phyloP scores from a whole-genome alignment of 2,113 vertebrate genomes.

The Oceanites oceanicus region DNA sequence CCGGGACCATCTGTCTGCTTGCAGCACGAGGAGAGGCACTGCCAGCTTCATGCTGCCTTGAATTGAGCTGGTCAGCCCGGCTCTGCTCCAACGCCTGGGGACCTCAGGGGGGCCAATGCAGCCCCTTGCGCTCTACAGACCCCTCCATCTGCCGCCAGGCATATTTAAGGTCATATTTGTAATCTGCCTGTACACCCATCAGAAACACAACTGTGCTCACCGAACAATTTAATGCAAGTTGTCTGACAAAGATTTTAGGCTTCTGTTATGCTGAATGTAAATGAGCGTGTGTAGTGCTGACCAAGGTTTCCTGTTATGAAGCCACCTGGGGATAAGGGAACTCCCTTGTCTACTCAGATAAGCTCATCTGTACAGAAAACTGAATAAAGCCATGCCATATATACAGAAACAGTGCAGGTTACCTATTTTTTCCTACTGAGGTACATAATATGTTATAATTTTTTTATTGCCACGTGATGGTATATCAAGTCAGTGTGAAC shows the following conservation, averaged over 20 bases:
- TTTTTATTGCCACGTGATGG: neutral
- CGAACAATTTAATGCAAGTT: neutral
- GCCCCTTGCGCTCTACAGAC: neutral
- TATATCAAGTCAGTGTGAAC: neutral
- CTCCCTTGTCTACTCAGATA: neutral
- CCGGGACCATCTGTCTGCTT: neutral
- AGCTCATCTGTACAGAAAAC: neutral
- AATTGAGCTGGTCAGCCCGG: neutral
- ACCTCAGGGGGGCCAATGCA: neutral
- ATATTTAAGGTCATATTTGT: neutral
- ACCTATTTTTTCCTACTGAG: neutral
- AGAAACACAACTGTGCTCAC: neutral
- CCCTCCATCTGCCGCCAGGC: neutral
- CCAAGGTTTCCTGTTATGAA: neutral
- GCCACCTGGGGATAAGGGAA: neutral
- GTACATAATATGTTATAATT: neutral
- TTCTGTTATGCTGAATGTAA: neutral
- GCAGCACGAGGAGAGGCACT: accelerated
- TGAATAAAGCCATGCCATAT: neutral
- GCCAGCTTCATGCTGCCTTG: neutral
- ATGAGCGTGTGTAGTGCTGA: neutral
- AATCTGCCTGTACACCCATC: neutral
- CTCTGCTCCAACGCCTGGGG: neutral
- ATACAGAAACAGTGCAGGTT: neutral
- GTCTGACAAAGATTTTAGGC: neutral